phyloP scores from a whole-genome alignment of 2,888 invertebrate species.

The Chrysolina oricalcia region DNA sequence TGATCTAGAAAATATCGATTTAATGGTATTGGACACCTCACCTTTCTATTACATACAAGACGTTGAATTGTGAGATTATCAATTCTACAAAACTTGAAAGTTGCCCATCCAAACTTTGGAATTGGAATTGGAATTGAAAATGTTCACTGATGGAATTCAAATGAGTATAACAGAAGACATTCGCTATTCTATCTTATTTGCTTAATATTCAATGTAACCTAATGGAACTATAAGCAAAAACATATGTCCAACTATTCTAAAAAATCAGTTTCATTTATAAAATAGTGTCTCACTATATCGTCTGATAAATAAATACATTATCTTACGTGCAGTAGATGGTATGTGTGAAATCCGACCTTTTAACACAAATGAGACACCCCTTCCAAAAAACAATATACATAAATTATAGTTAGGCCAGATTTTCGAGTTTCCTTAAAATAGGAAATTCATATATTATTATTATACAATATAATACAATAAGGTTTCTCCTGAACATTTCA shows the following conservation, averaged over 20 bases:
- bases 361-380: slow-evolving; percentile 3
- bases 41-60: too few relatives aligned
- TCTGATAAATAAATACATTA: neutral
- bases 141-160: neutral
- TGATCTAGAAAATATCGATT: too few relatives aligned
- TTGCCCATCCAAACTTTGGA: too few relatives aligned
- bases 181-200: too few relatives aligned
- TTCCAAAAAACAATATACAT: neutral
- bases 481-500: slow-evolving; percentile 6
- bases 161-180: neutral
- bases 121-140: neutral
- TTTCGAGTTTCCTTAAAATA: neutral
- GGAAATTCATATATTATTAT: neutral
- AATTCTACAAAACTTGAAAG: too few relatives aligned
- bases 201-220: neutral
- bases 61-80: too few relatives aligned
- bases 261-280: neutral
- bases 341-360: neutral
- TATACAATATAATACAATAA: slow-evolving; percentile 13
- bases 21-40: too few relatives aligned
- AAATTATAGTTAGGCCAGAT: slow-evolving; percentile 8
- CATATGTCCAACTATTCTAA: neutral
- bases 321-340: neutral
- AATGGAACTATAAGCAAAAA: neutral
- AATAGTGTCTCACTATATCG: neutral